A percentile compares a stretch with the other conserved stretches of the same genome.
Conservation (phyloP, 2,113 vertebrate genomes). For the Actinemys pallida region DNA sequence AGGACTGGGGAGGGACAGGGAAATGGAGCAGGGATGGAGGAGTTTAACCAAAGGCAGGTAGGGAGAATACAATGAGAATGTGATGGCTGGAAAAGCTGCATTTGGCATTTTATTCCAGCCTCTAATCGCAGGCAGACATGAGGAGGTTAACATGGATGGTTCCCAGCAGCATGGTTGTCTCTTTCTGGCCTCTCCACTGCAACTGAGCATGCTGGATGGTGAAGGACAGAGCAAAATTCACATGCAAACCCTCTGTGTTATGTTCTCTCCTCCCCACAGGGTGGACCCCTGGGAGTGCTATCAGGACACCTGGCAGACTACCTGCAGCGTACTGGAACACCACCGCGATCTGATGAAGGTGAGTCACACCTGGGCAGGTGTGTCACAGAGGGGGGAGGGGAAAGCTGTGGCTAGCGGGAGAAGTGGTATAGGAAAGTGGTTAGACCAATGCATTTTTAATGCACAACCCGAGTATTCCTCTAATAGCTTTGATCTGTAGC, state of each 20-base stretch:
- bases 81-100: background rate
- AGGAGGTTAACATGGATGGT: rapidly evolving
- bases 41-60: background rate
- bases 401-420: background rate
- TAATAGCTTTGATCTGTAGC: background rate
- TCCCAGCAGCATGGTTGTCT: background rate
- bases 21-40: background rate
- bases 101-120: background rate
- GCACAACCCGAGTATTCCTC: background rate
- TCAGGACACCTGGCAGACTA: constrained; percentile 98
- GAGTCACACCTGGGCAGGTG: constrained; percentile 13
- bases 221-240: background rate
- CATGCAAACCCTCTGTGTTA: background rate
- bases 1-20: background rate
- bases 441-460: background rate
- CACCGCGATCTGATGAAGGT: constrained; percentile 99
- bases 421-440: background rate
- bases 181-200: background rate
- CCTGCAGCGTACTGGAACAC: constrained; percentile 96
- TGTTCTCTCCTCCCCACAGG: constrained; percentile 71
- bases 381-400: no score
- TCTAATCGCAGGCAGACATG: background rate
- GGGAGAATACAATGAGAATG: background rate
- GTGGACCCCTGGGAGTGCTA: constrained; percentile 99
- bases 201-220: rapidly evolving